Evolutionary conservation across 2,888 invertebrate species (phyloP).

Genomic region (Mycalesis mineus): DNA sequence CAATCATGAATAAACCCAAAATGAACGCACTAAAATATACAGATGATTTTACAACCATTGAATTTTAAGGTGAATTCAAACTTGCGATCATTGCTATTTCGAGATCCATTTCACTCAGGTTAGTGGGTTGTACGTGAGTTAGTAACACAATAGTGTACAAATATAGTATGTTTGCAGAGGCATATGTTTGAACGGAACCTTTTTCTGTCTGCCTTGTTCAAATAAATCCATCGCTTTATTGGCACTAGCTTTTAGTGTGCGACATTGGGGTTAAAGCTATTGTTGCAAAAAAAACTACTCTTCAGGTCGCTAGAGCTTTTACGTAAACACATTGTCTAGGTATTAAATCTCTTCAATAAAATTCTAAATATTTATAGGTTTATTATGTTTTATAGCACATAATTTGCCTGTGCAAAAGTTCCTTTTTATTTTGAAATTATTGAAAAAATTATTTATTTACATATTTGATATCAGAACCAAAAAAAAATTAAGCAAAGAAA

Average conservation of each 20-base stretch:
- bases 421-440: too few relatives aligned
- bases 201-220: constrained; percentile 45
- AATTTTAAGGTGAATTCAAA: neutral
- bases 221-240: constrained; percentile 53
- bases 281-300: constrained; percentile 12
- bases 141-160: constrained; percentile 21
- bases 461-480: too few relatives aligned
- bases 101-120: constrained; percentile 5
- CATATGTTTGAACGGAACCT: constrained; percentile 46
- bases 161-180: constrained; percentile 40
- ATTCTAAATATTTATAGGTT: too few relatives aligned
- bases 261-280: constrained; percentile 37
- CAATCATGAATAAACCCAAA: too few relatives aligned
- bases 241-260: constrained; percentile 51
- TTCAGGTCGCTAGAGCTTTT: neutral
- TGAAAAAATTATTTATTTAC: too few relatives aligned
- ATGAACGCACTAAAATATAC: too few relatives aligned
- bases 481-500: too few relatives aligned
- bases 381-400: too few relatives aligned
- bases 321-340: too few relatives aligned
- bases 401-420: too few relatives aligned
- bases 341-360: too few relatives aligned
- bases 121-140: constrained; percentile 6
- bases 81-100: neutral
- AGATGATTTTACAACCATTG: too few relatives aligned